These are phyloP conservation scores for Pogonocherus hispidulus DNA, from an alignment of 2,888 invertebrate species.

Conservation along the genomic window DNA sequence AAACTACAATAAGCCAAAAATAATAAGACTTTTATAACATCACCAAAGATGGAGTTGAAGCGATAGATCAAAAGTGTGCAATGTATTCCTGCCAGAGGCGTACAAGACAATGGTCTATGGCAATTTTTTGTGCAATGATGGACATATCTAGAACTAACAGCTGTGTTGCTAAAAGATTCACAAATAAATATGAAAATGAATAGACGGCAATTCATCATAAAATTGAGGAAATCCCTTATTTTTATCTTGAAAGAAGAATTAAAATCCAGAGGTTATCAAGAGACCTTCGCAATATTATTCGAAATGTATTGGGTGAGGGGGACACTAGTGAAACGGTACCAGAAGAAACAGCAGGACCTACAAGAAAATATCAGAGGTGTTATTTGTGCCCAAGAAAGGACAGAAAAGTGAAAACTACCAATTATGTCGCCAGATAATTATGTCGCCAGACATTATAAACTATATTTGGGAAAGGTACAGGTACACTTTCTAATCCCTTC, in stretches of 20 bases:
- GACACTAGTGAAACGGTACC: not conserved
- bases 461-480: no score
- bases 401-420: not conserved
- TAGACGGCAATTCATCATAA: not conserved
- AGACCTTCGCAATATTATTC: slow-evolving; percentile 1
- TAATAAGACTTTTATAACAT: slow-evolving; percentile 49
- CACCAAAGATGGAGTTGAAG: slow-evolving; percentile 49
- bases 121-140: slow-evolving; percentile 46
- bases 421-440: no score
- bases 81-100: slow-evolving; percentile 45
- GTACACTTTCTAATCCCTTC: no score
- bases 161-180: not conserved
- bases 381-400: not conserved
- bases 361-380: no score
- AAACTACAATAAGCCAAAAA: slow-evolving; percentile 46
- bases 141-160: slow-evolving; percentile 41
- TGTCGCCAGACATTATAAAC: no score
- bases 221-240: not conserved
- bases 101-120: slow-evolving; percentile 47
- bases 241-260: slow-evolving; percentile 2
- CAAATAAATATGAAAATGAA: not conserved
- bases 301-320: not conserved
- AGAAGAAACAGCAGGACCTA: no score
- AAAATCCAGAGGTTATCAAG: not conserved
- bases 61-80: slow-evolving; percentile 49